phyloP scores from a whole-genome alignment of 2,113 vertebrate genomes.

The Anser cygnoides region DNA sequence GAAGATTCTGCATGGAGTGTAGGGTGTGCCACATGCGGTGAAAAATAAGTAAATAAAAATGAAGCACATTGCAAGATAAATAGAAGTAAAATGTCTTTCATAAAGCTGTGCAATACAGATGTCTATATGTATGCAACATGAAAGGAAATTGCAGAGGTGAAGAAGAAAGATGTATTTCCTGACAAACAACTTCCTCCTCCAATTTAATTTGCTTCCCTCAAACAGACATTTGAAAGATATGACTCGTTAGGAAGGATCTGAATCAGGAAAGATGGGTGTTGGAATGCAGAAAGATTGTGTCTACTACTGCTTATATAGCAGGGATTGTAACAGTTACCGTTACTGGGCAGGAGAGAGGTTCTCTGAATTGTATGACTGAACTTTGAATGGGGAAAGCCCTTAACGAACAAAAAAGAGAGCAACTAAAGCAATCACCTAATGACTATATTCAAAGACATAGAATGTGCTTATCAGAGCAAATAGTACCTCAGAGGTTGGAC shows the following conservation, averaged over 20 bases:
- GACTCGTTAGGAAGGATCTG: not conserved
- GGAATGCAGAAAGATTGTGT: not conserved
- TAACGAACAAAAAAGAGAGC: not conserved
- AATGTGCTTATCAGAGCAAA: not conserved
- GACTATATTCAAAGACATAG: not conserved
- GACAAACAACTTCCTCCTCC: not conserved
- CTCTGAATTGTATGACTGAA: not conserved
- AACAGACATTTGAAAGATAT: not conserved
- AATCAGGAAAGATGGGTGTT: not conserved
- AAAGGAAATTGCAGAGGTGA: not conserved
- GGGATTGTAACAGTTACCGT: not conserved
- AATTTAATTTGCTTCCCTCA: not conserved
- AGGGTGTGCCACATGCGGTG: accelerated
- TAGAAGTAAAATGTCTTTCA: not conserved
- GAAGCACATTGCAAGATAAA: not conserved
- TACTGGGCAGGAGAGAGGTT: not conserved
- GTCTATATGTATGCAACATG: not conserved
- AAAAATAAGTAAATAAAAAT: not conserved
- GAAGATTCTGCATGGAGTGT: not conserved
- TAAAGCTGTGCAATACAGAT: not conserved
- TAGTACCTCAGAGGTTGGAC: not conserved
- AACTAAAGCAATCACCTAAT: not conserved
- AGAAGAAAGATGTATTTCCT: not conserved
- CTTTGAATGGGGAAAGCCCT: not conserved
- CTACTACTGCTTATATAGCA: not conserved